Evolutionary conservation across 35 echinoderm and acorn worm genomes (phyloP), one percentile per base, ranked within the genome.

Genomic region (Strongylocentrotus purpuratus): DNA sequence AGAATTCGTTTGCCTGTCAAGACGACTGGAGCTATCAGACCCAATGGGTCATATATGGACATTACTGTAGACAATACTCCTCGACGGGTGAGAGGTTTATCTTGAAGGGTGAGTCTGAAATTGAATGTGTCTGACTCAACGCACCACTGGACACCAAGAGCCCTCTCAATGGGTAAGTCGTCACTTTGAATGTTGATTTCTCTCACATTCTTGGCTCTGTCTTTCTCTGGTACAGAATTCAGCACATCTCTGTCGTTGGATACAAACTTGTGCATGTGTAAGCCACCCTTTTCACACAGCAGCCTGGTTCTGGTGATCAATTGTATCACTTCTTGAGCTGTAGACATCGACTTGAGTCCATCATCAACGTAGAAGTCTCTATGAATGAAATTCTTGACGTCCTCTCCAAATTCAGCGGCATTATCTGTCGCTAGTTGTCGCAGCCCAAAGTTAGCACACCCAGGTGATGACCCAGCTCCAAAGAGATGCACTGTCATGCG

Each of bases 1-100:
- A 58, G 35, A 31, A 97, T 95, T 33, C 33, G 31, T 58, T 97
- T 96, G 46, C 87, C 97, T 60, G 33, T 85, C 3, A 97, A 86
- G 5, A 93, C 32, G 33, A 88, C 91, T 71, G 94, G 95, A 41
- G 97, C 94, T 45, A 94, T 22, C 14, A 97, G 87, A 28, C 88
- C 97, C 31, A 97, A 31, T 32, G 97, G 97, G 32, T 97, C 95
- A 59, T 96, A 97, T 22, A 96, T 71, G 22, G 97, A 96, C 45
- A 85, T 90, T 8, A 96, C 89, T 32, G 95, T 95, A 9, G 97
- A 97, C 33, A 97, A 61, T 28, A 22, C n/a, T n/a, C n/a, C n/a
- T n/a, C n/a, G n/a, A n/a, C n/a, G n/a, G n/a, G n/a, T n/a, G n/a
- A n/a, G n/a, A n/a, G n/a, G n/a, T n/a, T n/a, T n/a, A n/a, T n/a